Conservation (phyloP, 2,113 vertebrate genomes). For the Strigops habroptila region DNA sequence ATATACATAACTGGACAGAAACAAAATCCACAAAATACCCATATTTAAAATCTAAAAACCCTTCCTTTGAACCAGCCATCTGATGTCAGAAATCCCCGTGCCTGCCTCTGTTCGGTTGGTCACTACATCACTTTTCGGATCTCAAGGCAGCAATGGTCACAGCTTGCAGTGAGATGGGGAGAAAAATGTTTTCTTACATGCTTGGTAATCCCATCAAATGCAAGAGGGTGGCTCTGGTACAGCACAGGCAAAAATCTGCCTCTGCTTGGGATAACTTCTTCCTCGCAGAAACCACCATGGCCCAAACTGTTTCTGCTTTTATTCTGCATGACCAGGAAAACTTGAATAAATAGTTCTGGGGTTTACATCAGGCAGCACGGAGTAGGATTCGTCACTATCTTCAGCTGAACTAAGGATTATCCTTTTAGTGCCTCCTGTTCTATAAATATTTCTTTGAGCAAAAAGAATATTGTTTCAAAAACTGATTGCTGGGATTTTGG, state of each 20-base stretch:
- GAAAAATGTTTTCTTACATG: rapidly evolving
- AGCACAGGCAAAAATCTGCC: not conserved
- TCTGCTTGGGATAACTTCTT: not conserved
- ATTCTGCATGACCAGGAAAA: not conserved
- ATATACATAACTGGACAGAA: not conserved
- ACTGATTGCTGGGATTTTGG: not conserved
- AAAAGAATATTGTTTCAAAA: not conserved
- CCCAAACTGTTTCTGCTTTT: not conserved
- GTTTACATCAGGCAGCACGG: not conserved
- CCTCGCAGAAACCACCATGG: not conserved
- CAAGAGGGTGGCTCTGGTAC: not conserved
- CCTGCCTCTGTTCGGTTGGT: not conserved
- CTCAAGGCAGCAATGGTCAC: not conserved
- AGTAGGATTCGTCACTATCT: not conserved
- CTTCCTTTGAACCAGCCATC: not conserved
- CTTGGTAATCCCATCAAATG: not conserved
- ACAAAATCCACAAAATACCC: not conserved
- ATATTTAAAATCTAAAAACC: not conserved
- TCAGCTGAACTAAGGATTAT: not conserved
- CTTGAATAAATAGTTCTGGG: not conserved
- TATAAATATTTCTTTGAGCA: not conserved
- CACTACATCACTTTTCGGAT: not conserved
- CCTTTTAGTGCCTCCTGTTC: not conserved
- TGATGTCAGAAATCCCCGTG: not conserved
- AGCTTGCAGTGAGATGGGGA: not conserved